Conservation (phyloP, 2,888 invertebrate genomes). For the Drosophila helvetica region DNA sequence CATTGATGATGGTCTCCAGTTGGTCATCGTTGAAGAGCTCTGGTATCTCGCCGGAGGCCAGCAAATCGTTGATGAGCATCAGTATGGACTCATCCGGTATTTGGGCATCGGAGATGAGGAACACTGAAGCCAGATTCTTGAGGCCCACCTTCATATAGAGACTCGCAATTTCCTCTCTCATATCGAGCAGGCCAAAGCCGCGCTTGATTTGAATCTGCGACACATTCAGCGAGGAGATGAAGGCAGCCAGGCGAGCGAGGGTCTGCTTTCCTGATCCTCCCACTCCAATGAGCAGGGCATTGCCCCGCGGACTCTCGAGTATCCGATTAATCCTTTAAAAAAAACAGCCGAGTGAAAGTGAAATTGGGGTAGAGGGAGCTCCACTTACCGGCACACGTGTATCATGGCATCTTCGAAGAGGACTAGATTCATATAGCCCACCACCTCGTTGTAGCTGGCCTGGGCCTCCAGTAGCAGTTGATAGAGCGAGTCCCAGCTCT, state of each 20-base stretch:
- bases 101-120: conserved; percentile 97
- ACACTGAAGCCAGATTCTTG: conserved; percentile 93
- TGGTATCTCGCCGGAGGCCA: conserved; percentile 97
- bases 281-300: conserved; percentile 96
- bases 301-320: conserved; percentile 95
- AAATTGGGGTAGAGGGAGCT: not conserved
- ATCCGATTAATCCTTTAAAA: conserved; percentile 92
- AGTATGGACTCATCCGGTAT: conserved; percentile 95
- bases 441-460: conserved; percentile 93
- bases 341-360: not conserved
- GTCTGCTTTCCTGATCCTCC: conserved; percentile 98
- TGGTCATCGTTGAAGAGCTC: conserved; percentile 96
- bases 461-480: conserved; percentile 92
- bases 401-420: conserved; percentile 98
- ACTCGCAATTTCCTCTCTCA: conserved; percentile 89
- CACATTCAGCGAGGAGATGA: conserved; percentile 95
- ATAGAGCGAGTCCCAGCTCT: conserved; percentile 89
- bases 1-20: conserved; percentile 92
- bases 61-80: conserved; percentile 95
- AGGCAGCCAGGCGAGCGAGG: conserved; percentile 93
- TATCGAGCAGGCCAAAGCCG: conserved; percentile 92
- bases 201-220: conserved; percentile 96
- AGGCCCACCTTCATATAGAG: conserved; percentile 94
- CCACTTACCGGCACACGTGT: conserved; percentile 90
- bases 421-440: conserved; percentile 96